Evolutionary conservation across 1,140 invertebrate species (phyloP).

Genomic region (Ceratina japonica): DNA sequence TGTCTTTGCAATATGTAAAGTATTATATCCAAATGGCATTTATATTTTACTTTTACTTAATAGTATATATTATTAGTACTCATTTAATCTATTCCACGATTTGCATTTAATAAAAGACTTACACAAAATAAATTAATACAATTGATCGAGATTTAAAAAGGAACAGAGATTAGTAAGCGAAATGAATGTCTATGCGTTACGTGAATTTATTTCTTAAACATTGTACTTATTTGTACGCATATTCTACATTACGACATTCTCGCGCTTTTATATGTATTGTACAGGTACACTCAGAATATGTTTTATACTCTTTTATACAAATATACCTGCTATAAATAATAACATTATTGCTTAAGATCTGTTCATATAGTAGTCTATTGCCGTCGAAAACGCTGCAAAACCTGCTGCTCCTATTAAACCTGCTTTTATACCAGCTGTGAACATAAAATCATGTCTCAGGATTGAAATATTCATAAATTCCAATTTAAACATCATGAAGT

Average conservation of each 20-base stretch:
- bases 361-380: conserved; percentile 97
- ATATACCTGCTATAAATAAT: conserved; percentile 61
- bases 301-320: conserved; percentile 66
- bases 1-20: conserved; percentile 34
- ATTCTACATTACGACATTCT: conserved; percentile 45
- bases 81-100: conserved; percentile 22
- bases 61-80: conserved; percentile 15
- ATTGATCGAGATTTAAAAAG: conserved; percentile 6
- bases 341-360: conserved; percentile 56
- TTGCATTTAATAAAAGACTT: conserved; percentile 10
- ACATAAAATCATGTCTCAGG: conserved; percentile 60
- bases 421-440: conserved; percentile 94
- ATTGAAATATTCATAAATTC: neutral
- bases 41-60: conserved; percentile 40
- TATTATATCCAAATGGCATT: conserved; percentile 20
- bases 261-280: conserved; percentile 53
- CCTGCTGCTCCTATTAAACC: conserved; percentile 94
- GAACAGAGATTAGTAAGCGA: conserved; percentile 3
- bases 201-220: conserved; percentile 50
- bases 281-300: conserved; percentile 41
- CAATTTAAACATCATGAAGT: conserved; percentile 42
- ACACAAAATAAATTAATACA: conserved; percentile 9
- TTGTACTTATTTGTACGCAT: conserved; percentile 57
- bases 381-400: conserved; percentile 97
- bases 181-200: conserved; percentile 33